Conservation (phyloP, 1,140 invertebrate species). For the Drosophila lini region DNA sequence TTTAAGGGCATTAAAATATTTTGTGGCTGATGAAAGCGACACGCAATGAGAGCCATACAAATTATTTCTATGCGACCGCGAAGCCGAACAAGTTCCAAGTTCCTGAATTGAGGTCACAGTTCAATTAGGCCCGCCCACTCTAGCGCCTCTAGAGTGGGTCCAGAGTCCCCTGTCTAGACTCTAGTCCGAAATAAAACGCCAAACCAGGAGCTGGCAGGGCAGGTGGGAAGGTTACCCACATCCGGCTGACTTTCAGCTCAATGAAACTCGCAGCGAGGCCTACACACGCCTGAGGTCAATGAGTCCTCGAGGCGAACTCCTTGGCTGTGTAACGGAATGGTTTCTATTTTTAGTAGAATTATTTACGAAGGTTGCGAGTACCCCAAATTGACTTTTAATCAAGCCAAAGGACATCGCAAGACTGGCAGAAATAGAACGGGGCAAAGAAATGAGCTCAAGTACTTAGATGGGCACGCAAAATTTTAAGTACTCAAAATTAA, state of each 20-base stretch:
- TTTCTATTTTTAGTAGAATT: conserved; percentile 58
- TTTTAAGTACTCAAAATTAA: background rate
- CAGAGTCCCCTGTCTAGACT: conserved; percentile 36
- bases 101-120: conserved; percentile 51
- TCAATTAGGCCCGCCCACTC: conserved; percentile 43
- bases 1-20: conserved; percentile 81
- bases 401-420: conserved; percentile 31
- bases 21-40: conserved; percentile 72
- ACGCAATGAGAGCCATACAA: conserved; percentile 64
- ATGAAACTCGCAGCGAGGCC: conserved; percentile 55
- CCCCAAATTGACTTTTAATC: conserved; percentile 56
- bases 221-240: conserved; percentile 19
- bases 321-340: conserved; percentile 3
- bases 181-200: conserved; percentile 10
- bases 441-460: background rate
- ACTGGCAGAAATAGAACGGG: background rate
- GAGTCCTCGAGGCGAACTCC: conserved; percentile 65
- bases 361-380: conserved; percentile 43
- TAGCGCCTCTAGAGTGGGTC: conserved; percentile 45
- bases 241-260: conserved; percentile 49
- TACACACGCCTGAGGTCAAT: conserved; percentile 71
- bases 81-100: conserved; percentile 56
- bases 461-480: background rate
- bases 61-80: conserved; percentile 55
- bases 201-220: background rate